Evolutionary conservation across 2,888 invertebrate genomes (phyloP), one percentile per base, ranked within the genome.

Genomic region (Drosophila nigritarsus): DNA sequence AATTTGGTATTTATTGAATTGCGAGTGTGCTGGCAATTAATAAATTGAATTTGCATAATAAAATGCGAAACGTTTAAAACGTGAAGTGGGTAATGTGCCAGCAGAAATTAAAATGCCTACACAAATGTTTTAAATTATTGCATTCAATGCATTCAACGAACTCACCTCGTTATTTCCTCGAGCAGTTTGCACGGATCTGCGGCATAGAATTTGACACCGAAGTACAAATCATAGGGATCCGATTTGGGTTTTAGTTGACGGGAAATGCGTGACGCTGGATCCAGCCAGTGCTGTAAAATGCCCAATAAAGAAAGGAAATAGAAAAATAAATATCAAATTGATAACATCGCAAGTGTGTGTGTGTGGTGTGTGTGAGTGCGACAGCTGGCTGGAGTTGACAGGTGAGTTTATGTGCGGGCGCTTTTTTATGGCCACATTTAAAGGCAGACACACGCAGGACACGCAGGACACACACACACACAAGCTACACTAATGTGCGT

Each of bases 171-270:
- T 90, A 98, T 98, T 94, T 99, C 99, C 94, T 99, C 99, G 72
- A 97, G 94, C 71, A 99, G 95, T 93, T 98, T 98, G 94, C 98
- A 98, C 1, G 99, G 99, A 94, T 99, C 99, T 1, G 98, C 98
- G 3, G 98, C 98, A 94, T 99, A 99, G 94, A 98, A 99, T 94
- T 99, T 99, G 76, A 99, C 98, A 68, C 98, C 98, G 92, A 99
- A 98, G 94, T 99, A 99, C 88, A 99, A 95, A 67, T 97, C 98
- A 93, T 97, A 97, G 38, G 96, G 95, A 89, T 95, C 95, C 74
- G 90, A 88, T 56, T 94, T 94, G 30, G 95, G 95, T 93, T 97
- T 97, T 74, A 99, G 95, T 93, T 99, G 99, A 78, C 97, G 96
- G 85, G 96, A 95, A 73, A 98, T 95, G 82, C 97, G 96, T 93